phyloP scores from a whole-genome alignment of 1,140 invertebrate genomes.

The Orius insidiosus region DNA sequence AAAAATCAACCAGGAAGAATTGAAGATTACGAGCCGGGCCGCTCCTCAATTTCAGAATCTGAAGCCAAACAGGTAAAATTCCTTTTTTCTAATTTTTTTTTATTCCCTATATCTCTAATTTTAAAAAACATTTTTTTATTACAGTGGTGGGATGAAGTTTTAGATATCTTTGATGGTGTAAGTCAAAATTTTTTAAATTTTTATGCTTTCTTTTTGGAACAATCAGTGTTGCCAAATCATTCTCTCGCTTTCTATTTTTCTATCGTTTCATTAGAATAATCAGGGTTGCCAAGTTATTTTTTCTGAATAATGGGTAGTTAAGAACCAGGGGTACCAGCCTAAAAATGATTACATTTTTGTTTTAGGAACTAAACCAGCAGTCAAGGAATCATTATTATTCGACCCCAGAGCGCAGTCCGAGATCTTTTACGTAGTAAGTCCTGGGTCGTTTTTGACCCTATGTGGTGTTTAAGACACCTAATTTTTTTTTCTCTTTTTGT shows the following conservation, averaged over 20 bases:
- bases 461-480: too few species aligned
- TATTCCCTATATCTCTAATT: too few species aligned
- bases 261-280: too few species aligned
- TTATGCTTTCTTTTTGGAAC: background rate
- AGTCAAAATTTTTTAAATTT: conserved; percentile 29
- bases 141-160: conserved; percentile 85
- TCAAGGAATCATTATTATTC: conserved; percentile 1
- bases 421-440: conserved; percentile 12
- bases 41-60: conserved; percentile 73
- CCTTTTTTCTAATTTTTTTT: background rate
- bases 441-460: too few species aligned
- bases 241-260: background rate
- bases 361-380: conserved; percentile 12
- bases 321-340: too few species aligned
- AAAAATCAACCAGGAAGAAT: conserved; percentile 77
- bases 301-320: too few species aligned
- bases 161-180: conserved; percentile 86
- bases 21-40: conserved; percentile 82
- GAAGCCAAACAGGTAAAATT: conserved; percentile 66
- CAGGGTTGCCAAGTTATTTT: too few species aligned
- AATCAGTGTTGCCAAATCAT: background rate
- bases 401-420: conserved; percentile 1
- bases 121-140: conserved; percentile 32
- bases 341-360: background rate
- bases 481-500: too few species aligned